Conservation (phyloP, 1,140 invertebrate species). For the Heterodera carotae region DNA sequence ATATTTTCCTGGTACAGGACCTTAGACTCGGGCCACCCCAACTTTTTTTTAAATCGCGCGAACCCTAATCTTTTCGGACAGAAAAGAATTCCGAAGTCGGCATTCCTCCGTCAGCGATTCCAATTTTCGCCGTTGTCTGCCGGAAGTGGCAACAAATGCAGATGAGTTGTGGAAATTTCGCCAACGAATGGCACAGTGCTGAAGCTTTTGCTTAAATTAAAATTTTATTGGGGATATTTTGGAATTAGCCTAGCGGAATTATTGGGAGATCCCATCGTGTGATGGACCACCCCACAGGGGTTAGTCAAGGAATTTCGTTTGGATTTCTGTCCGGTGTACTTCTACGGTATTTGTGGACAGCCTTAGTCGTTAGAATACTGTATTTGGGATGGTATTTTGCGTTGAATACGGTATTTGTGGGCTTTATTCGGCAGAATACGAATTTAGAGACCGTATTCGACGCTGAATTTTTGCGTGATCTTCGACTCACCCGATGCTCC, state of each 20-base stretch:
- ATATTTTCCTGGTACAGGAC: too few species aligned
- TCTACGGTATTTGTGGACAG: too few species aligned
- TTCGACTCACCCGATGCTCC: slow-evolving; percentile 6
- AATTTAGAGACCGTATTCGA: too few species aligned
- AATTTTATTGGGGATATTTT: background rate
- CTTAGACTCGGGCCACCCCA: too few species aligned
- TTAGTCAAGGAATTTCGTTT: too few species aligned
- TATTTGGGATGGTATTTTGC: too few species aligned
- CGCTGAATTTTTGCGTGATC: background rate
- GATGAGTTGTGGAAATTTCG: background rate
- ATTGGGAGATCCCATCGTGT: too few species aligned
- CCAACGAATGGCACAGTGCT: slow-evolving; percentile 1
- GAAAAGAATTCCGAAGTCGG: slow-evolving; percentile 23
- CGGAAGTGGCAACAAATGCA: background rate
- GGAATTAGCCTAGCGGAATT: background rate
- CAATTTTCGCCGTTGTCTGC: slow-evolving; percentile 13
- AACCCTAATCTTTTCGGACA: slow-evolving; percentile 34
- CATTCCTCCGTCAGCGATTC: slow-evolving; percentile 30
- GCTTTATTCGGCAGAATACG: background rate
- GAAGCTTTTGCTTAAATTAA: slow-evolving; percentile 7
- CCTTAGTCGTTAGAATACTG: too few species aligned
- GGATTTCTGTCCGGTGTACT: too few species aligned
- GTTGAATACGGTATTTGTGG: too few species aligned
- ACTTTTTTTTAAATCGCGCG: too few species aligned
- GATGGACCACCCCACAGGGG: too few species aligned